Evolutionary conservation across 2,888 invertebrate genomes (phyloP), one percentile per base, ranked within the genome.

Genomic region (Cheilosia scutellata): DNA sequence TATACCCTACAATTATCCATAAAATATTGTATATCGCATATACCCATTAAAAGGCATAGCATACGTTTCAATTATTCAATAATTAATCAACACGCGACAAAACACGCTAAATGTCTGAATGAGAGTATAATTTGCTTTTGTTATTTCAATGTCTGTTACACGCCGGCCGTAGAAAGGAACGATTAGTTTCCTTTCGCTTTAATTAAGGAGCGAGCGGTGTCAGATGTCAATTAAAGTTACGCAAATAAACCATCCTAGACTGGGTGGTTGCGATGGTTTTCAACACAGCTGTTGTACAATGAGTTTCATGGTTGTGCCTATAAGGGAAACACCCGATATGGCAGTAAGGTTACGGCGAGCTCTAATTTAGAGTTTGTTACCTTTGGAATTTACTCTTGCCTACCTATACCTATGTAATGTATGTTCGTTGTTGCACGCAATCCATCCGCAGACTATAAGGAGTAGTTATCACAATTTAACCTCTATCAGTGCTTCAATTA

Each of bases 41-140:
- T 72, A 31, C 25, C 51, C 49, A 5, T 51, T 42, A 42, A 20
- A 20, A 20, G 16, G 6, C 44, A 11, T 44, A 53, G 44, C 74
- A 57, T 57, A 74, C 65, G 55, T 74, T 74, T 65, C 63, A 40
- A 74, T 74, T 74, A 74, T 57, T 74, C 25, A 63, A 74, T 65
- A 74, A 74, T 74, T 74, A 74, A 74, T 65, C 65, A 74, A 65
- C 74, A 63, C 63, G 74, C 74, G 47, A 74, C 65, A 65, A 53
- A 74, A 55, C 55, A 55, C 47, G 55, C 57, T 53, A 65, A 53
- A 44, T 33, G 63, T 16, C 44, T 65, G 55, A 37, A 27, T 44
- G 13, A 33, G 44, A 31, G 42, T 53, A 20, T 11, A 11, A 4
- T 37, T 40, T 47, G 5, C 25, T 27, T 71, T 60, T 40, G 60